These are phyloP conservation scores for Odontamblyopus lacepedii DNA, from an alignment of 2,797 vertebrate species.

Conservation along the genomic window DNA sequence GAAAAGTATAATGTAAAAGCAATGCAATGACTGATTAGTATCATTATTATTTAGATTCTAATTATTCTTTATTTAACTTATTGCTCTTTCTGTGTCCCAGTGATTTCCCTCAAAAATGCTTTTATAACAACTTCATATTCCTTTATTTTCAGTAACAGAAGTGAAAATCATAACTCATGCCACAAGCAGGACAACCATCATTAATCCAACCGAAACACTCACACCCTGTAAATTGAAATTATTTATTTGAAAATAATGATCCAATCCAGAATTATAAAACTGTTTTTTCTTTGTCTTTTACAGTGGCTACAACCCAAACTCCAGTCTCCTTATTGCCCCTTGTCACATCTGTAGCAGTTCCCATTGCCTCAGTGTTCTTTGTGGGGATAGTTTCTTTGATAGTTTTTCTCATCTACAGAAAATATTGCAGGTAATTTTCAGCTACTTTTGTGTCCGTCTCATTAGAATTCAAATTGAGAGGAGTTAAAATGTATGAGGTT, in stretches of 20 bases:
- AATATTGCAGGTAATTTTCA: conserved; percentile 17
- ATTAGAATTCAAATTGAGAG: too few relatives aligned
- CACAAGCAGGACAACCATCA: not conserved
- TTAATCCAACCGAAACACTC: not conserved
- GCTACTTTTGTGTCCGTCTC: not conserved
- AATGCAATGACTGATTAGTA: not conserved
- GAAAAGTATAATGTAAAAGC: not conserved
- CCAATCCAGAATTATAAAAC: not conserved
- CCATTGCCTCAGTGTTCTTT: conserved; percentile 14
- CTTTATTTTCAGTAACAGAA: not conserved
- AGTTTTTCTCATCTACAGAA: conserved; percentile 24
- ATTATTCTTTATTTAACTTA: too few relatives aligned
- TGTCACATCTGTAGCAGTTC: conserved; percentile 9
- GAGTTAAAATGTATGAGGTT: too few relatives aligned
- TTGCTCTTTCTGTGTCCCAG: too few relatives aligned
- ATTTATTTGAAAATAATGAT: not conserved
- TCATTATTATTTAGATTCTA: not conserved
- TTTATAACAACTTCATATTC: not conserved
- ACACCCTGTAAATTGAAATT: not conserved
- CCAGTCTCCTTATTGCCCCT: fast-evolving
- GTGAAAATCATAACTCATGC: not conserved
- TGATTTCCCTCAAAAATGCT: not conserved
- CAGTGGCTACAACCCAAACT: fast-evolving
- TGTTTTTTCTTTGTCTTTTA: not conserved
- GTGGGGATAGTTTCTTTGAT: conserved; percentile 17